Base-by-base conservation (phyloP, 2,797 vertebrate species). In the Silurus lanzhouensis region DNA sequence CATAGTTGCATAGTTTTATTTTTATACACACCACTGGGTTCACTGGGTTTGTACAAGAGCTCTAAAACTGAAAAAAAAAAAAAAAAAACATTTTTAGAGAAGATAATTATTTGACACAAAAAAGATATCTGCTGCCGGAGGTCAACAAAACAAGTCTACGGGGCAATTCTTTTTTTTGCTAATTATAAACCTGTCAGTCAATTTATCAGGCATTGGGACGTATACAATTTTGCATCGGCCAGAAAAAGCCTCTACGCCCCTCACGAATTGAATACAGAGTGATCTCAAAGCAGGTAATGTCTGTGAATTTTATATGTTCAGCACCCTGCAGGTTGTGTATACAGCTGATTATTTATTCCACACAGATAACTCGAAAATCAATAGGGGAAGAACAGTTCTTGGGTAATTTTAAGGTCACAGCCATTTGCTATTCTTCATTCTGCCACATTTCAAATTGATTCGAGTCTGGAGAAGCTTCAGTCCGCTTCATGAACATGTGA, bases 321-420 rank as follows among this genome's bases (percentile, higher is more conserved):
- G 81, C 78, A 12, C 63, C 77, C 77, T 87, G 81, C 58, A 63
- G 83, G 81, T 83, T 77, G 84, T 82, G 70, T 83, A 85, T 61
- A 82, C 74, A 83, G 83, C 86, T 84, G 89, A 89, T 90, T 90
- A 89, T 89, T 89, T 88, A 89, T 90, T 90, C 89, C 64, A 81
- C 58, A 75, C 86, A 87, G 85, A 90, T 87, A 89, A 87, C 85
- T 79, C 75, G 55, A 87, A 81, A 89, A 90, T 91, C 89, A 87
- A 91, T 91, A 83, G 22, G 22, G 74, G 83, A 72, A 84, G 90
- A 90, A 86, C 77, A 83, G 85, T 84, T 87, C 88, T 86, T 85
- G 88, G 87, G 86, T 87, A 88, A 90, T 88, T 88, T 88, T 90
- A 91, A 90, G 90, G 90, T 90, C 87, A 89, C 85, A 84, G 85